Evolutionary conservation across 2,113 vertebrate genomes (phyloP).

Genomic region (Hippocampus guttulatus): DNA sequence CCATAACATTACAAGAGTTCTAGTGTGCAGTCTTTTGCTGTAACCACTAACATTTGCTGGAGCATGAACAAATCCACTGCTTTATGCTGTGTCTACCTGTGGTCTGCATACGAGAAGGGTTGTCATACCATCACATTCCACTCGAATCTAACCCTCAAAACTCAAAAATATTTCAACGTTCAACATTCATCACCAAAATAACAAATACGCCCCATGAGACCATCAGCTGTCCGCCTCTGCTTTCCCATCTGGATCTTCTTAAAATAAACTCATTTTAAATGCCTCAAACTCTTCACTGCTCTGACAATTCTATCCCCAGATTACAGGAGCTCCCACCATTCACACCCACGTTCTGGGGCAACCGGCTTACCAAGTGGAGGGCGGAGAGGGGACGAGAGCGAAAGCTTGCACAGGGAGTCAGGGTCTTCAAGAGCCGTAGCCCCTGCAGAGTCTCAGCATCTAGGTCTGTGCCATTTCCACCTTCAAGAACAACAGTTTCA

Average conservation of each 20-base stretch:
- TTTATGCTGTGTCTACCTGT: slow-evolving; percentile 55
- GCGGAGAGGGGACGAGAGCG: slow-evolving; percentile 82
- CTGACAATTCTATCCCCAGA: slow-evolving; percentile 86
- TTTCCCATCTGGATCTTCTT: slow-evolving; percentile 70
- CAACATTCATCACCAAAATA: slow-evolving; percentile 68
- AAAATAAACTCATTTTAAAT: slow-evolving; percentile 55
- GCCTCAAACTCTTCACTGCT: slow-evolving; percentile 75
- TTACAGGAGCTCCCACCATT: slow-evolving; percentile 87
- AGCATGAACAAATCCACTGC: slow-evolving; percentile 52
- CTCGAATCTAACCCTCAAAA: slow-evolving; percentile 59
- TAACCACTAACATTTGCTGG: slow-evolving; percentile 49
- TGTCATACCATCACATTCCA: slow-evolving; percentile 70
- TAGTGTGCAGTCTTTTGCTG: slow-evolving; percentile 43
- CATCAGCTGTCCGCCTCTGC: slow-evolving; percentile 59
- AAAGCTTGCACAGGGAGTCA: slow-evolving; percentile 75
- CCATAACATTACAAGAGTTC: slow-evolving; percentile 35
- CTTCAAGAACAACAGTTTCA: slow-evolving; percentile 88
- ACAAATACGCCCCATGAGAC: slow-evolving; percentile 57
- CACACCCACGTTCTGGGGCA: slow-evolving; percentile 74
- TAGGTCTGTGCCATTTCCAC: slow-evolving; percentile 94
- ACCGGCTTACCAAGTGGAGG: slow-evolving; percentile 76
- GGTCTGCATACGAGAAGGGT: slow-evolving; percentile 51
- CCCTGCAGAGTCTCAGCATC: slow-evolving; percentile 82
- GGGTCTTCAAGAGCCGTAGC: slow-evolving; percentile 66
- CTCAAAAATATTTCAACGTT: slow-evolving; percentile 54